Conservation (phyloP, 2,113 vertebrate species). For the Misgurnus anguillicaudatus region DNA sequence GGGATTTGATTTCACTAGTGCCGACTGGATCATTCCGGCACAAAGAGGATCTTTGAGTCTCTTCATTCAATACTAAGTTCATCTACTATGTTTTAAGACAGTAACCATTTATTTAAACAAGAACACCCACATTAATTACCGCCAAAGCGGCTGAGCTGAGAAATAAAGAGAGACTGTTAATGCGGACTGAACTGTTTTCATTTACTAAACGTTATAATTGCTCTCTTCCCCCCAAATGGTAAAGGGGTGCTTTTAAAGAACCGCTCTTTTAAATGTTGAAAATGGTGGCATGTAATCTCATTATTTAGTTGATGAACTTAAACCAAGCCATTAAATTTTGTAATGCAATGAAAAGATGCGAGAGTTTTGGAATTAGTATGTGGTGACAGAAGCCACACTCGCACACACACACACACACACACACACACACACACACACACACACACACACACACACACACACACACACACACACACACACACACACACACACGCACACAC, state of each 20-base stretch:
- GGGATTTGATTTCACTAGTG: constrained; percentile 3
- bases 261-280: not conserved
- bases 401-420: no score
- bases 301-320: constrained; percentile 16
- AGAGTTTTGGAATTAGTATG: not conserved
- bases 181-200: constrained; percentile 4
- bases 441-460: no score
- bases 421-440: no score
- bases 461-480: no score
- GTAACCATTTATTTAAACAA: not conserved
- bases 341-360: constrained; percentile 19
- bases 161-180: constrained; percentile 18
- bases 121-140: constrained; percentile 1
- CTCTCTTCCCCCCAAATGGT: constrained; percentile 9
- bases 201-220: constrained; percentile 29
- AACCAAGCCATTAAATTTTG: constrained; percentile 29
- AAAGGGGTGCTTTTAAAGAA: constrained; percentile 9
- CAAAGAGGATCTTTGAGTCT: constrained; percentile 1
- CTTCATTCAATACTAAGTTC: not conserved
- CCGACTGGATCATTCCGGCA: constrained; percentile 3
- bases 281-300: constrained; percentile 23
- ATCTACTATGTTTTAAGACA: constrained; percentile 9
- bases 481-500: no score
- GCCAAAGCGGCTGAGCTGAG: not conserved
- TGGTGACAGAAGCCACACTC: not conserved